Evolutionary conservation across 2,797 vertebrate species (phyloP), one percentile per base, ranked within the genome.

Genomic region (Cyprinodon diabolis): DNA sequence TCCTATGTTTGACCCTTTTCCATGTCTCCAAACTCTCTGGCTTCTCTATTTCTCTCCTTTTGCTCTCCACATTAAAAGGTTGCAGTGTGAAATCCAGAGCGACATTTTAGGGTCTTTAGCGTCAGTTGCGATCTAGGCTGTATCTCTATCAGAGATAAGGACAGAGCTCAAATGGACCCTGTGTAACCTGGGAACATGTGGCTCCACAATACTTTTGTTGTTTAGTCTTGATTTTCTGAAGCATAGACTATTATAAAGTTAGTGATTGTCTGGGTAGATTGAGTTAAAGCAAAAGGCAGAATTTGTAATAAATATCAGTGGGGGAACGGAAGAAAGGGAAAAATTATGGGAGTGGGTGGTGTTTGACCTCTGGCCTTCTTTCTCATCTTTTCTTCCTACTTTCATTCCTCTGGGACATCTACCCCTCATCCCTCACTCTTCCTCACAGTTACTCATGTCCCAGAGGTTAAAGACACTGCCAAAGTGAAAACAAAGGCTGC

Each of bases 31-130:
- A 84, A 78, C 83, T 81, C 82, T 81, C 82, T 74, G 68, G 63
- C 66, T 81, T 60, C 51, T 69, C 75, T 73, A 35, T 75, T 79
- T 67, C 45, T 48, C 68, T 66, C 7, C 75, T 45, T 52, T 65
- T n/a, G 66, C 82, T 63, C 71, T 65, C 72, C 1, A 55, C 71
- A 56, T 75, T 78, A 49, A 17, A 79, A 71, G 55, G 56, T 72
- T 5, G 30, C 15, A 2, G 83, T 91, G 92, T 93, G 87, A 93
- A 94, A 93, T 93, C 90, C 84, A 72, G 80, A 89, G 89, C 90
- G 91, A 93, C 93, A 88, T 78, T 86, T 89, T 87, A 88, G 89
- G 91, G 89, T 88, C 85, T 81, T 92, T 92, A 93, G 90, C 48
- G 91, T 92, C 93, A 91, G 80, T 84, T 77, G 78, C 43, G 76